Percentiles rank a stretch among this genome's conserved stretches.
Conservation (phyloP, 2,888 invertebrate species). For the Mactromeris polynyma region DNA sequence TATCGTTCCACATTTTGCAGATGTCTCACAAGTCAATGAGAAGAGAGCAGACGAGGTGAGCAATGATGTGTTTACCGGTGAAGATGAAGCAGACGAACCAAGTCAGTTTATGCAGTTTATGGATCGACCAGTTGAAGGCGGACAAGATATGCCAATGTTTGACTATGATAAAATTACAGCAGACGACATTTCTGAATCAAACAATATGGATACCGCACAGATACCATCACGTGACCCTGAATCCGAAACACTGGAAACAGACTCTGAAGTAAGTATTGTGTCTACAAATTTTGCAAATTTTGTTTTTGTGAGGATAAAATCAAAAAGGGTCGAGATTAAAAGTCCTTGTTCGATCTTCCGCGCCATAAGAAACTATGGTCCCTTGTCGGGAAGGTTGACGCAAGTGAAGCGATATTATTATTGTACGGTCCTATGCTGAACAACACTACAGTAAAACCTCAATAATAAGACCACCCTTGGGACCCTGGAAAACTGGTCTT, state of each 20-base stretch:
- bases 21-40: background rate
- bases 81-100: conserved; percentile 4
- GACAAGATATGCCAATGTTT: conserved; percentile 51
- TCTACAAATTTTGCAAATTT: no score
- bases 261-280: background rate
- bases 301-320: no score
- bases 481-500: no score
- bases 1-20: background rate
- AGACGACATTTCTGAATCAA: background rate
- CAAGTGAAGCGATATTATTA: no score
- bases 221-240: background rate
- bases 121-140: conserved; percentile 39
- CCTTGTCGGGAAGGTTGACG: no score
- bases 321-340: no score
- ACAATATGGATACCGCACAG: background rate
- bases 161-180: conserved; percentile 42
- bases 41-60: conserved; percentile 42
- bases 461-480: no score
- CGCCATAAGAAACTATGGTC: no score
- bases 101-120: conserved; percentile 41
- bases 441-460: no score
- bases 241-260: background rate
- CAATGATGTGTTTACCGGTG: conserved; percentile 33
- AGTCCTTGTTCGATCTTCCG: no score
- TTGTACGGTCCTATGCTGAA: no score